Conservation (phyloP, 2,888 invertebrate species). For the Dioctria linearis region DNA sequence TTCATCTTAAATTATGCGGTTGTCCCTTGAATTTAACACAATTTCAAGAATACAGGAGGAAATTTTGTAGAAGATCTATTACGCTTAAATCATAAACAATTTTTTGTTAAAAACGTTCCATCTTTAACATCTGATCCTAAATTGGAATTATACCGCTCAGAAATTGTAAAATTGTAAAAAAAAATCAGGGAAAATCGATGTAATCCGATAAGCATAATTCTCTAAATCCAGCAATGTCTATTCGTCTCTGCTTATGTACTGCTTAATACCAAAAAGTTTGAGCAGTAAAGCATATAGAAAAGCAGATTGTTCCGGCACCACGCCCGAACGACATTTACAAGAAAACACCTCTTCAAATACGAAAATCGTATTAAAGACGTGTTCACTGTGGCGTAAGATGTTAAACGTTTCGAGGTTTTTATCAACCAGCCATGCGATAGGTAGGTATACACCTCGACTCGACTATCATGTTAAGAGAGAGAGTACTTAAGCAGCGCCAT, state of each 20-base stretch:
- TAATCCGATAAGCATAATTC: constrained; percentile 36
- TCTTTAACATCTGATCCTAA: no score
- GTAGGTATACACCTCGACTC: background rate
- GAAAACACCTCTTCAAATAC: constrained; percentile 38
- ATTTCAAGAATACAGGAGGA: no score
- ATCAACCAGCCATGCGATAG: constrained; percentile 8
- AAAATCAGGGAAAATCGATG: constrained; percentile 13
- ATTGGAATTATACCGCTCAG: background rate
- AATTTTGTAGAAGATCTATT: no score
- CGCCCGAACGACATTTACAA: constrained; percentile 5
- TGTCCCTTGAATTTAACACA: background rate
- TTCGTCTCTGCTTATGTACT: background rate
- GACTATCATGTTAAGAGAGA: background rate
- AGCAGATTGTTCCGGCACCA: no score
- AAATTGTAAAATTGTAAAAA: no score
- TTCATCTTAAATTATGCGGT: background rate
- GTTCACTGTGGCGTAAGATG: constrained; percentile 29
- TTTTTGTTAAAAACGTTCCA: no score
- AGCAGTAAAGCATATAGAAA: no score
- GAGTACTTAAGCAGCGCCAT: background rate
- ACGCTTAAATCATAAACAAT: no score
- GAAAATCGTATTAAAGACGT: constrained; percentile 32
- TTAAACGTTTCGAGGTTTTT: constrained; percentile 41
- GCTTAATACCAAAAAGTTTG: no score
- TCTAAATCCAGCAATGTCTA: constrained; percentile 21